Conservation (phyloP, 2,797 vertebrate genomes). For the Micromesistius poutassou region DNA sequence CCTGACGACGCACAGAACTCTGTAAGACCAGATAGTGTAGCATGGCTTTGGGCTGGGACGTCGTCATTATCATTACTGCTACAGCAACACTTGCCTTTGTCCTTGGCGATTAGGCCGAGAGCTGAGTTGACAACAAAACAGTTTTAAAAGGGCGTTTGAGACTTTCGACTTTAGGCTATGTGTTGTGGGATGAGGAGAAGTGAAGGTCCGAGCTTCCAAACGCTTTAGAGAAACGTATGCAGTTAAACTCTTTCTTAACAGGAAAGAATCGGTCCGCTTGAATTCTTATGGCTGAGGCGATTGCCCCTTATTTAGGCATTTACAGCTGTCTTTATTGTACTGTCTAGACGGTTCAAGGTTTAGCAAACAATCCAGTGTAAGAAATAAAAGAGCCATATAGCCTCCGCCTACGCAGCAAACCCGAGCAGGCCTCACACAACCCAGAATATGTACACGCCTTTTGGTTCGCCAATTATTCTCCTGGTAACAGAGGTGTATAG, state of each 20-base stretch:
- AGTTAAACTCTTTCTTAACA: slow-evolving; percentile 41
- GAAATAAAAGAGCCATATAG: slow-evolving; percentile 58
- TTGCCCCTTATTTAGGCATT: slow-evolving; percentile 98
- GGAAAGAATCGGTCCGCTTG: slow-evolving; percentile 68
- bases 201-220: neutral
- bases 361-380: slow-evolving; percentile 92
- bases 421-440: slow-evolving; percentile 19
- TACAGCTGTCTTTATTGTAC: slow-evolving; percentile 96
- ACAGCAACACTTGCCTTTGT: neutral
- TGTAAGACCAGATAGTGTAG: neutral
- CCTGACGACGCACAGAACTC: neutral
- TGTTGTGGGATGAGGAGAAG: neutral
- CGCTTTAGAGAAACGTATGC: neutral
- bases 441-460: neutral
- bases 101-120: neutral
- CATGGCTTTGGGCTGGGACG: neutral
- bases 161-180: neutral
- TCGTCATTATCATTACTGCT: neutral
- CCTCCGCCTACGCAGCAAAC: slow-evolving; percentile 18
- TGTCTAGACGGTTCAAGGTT: slow-evolving; percentile 99
- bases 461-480: neutral
- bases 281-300: slow-evolving; percentile 82
- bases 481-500: slow-evolving; percentile 36
- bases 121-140: neutral
- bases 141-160: neutral